Base-by-base conservation (phyloP, 2,113 vertebrate species). In the Nothoprocta perdicaria region DNA sequence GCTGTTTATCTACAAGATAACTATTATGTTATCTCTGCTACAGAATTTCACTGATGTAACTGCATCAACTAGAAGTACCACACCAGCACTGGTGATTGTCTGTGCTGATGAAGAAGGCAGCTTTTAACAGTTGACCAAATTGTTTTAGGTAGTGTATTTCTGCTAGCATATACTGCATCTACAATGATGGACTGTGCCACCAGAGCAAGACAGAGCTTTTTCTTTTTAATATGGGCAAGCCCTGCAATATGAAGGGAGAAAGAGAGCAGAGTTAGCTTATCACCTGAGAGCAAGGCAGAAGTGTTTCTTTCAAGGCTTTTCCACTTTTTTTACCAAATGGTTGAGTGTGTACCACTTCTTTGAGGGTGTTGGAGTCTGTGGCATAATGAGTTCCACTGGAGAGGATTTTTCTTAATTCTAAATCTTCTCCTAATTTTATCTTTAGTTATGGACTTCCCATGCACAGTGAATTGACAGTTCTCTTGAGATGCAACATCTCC, bases 231-330 rank as follows among this genome's bases (percentile, higher is more conserved):
- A 2, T 5, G 4, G 73, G n/a, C 45, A 71, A 78, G n/a, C 58
- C 90, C 81, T 79, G 67, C 79, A 71, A 84, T 80, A 61, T 60
- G 84, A 38, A 69, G 71, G 38, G 50, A 84, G 63, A 88, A 91
- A 38, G 33, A 78, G 69, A 72, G 35, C 29, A 14, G 17, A 77
- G 26, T 43, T 65, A 48, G 40, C 31, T 78, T n/a, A 50, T 63
- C 86, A 78, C 40, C 27, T 67, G 78, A 93, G 90, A 58, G 87
- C 78, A 91, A 79, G 66, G 55, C 63, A 80, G 66, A 55, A 84
- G 84, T 95, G 50, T 92, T 96, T 57, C 45, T 90, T 43, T 53
- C 58, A 75, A 83, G 68, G 80, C 50, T 88, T 82, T 58, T 72
- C 41, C 40, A 43, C 90, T 92, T 89, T 57, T 78, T 57, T 86